Evolutionary conservation across 2,113 vertebrate species (phyloP), one percentile per base, ranked within the genome.

Genomic region (Corynorhinus townsendii): DNA sequence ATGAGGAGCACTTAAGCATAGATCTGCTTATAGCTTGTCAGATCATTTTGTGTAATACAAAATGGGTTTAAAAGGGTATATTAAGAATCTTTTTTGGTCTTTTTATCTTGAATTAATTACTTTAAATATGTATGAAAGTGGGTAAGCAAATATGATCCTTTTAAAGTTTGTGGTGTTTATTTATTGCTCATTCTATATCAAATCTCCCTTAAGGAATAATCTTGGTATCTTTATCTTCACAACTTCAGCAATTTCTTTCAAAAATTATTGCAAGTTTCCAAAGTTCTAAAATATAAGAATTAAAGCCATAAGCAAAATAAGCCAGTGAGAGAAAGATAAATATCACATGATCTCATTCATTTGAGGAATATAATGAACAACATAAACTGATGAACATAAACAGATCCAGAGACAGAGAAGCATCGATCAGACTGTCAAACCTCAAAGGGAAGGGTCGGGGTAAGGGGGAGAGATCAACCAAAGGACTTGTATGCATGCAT

Each of bases 261-360:
- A 79, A 79, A 80, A 4, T 33, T 80, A 11, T 75, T 71, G 10
- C 10, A 84, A 64, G 1, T 33, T 30, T 4, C 40, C 76, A 49
- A 91, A 69, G n/a, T 85, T 81, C 22, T 91, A 81, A 82, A 77
- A 66, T 76, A 28, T 66, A 83, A 64, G 83, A 87, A 83, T n/a
- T n/a, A 22, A 89, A 90, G 26, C 6, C 19, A 24, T 47, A 52
- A 20, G 59, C 26, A 26, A 62, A 62, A 62, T 62, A 62, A 62
- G 24, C 59, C 59, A 62, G 26, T 62, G 26, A 62, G 56, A 62
- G 56, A 59, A 59, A 59, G 59, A 62, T 28, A 62, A 62, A 62
- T 62, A 62, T 62, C 59, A 62, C 26, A 28, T 28, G 59, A 62
- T 62, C 24, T 62, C 10, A 62, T 26, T 62, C 24, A 28, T 28